Conservation (phyloP, 2,888 invertebrate species). For the Smittia sp. region DNA sequence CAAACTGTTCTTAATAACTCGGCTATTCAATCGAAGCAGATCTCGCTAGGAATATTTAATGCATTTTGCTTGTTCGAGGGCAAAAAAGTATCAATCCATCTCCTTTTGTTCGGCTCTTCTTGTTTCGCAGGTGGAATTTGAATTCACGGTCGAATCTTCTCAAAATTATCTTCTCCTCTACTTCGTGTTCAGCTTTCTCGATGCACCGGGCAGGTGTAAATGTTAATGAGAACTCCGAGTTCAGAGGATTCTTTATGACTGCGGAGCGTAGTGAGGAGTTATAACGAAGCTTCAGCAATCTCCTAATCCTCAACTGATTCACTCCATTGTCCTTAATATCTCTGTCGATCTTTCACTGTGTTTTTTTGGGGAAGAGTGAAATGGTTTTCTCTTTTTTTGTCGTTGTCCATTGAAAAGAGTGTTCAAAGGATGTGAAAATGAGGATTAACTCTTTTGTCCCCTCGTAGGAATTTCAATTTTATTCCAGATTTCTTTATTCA, state of each 20-base stretch:
- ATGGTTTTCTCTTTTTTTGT: constrained; percentile 13
- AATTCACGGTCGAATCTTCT: constrained; percentile 5
- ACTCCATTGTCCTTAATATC: constrained; percentile 19
- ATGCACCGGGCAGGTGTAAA: constrained; percentile 39
- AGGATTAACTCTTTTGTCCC: constrained; percentile 38
- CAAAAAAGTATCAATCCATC: constrained; percentile 10
- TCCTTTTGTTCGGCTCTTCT: constrained; percentile 25
- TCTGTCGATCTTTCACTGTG: constrained; percentile 14
- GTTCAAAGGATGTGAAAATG: constrained; percentile 30
- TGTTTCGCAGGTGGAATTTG: constrained; percentile 32
- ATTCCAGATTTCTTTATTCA: neutral
- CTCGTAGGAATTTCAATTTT: neutral
- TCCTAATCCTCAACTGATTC: constrained; percentile 21
- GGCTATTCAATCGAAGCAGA: too few species aligned
- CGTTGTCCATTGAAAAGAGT: neutral
- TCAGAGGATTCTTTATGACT: neutral
- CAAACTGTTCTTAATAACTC: neutral
- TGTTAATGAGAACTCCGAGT: constrained; percentile 28
- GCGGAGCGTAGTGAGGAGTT: neutral
- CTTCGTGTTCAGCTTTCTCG: neutral
- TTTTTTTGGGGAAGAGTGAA: constrained; percentile 28
- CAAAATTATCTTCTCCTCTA: constrained; percentile 35
- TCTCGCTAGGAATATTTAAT: constrained; percentile 31
- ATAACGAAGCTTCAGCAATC: too few species aligned
- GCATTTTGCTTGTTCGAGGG: constrained; percentile 36